Base-by-base conservation (phyloP, 2,888 invertebrate species). In the Eupsilia transversa region DNA sequence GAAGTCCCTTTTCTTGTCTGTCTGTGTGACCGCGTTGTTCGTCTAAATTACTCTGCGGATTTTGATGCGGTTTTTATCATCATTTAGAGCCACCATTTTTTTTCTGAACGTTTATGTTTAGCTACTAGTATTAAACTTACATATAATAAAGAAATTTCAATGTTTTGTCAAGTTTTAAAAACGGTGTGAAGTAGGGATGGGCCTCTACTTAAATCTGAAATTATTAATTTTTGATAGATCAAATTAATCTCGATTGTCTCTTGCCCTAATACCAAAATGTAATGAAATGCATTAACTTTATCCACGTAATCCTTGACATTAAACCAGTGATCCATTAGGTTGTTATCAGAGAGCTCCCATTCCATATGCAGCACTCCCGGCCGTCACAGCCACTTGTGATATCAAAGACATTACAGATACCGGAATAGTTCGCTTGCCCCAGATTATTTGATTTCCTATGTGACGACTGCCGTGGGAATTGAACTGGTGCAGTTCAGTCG, bases 381-480 rank as follows among this genome's bases (percentile, higher is more conserved):
- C 41, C 46, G 61, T 69, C 81, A 70, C 52, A 66, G 66, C 56
- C 74, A 80, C 81, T 84, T 80, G 38, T 80, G 81, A 70, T 80
- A 84, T 61, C 74, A 74, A 80, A 84, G 68, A 74, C 80, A 69
- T 80, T 65, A 80, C 57, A 80, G 85, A 80, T 84, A 80, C 75
- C 66, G 81, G 85, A 80, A 84, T 80, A 80, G 81, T 66, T 64
- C 70, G 41, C 78, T 81, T 77, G 81, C 69, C 72, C 80, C 68
- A 86, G 77, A 69, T 87, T 73, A 77, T 77, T 76, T 67, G 76
- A 77, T 86, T 82, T 74, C 79, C 73, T 82, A 61, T 73, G 82
- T 77, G 74, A 49, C 57, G 75, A 71, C 65, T 79, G 74, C 49
- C 83, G 86, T 88, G 88, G 81, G 88, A 89, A 88, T 70, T 77